phyloP scores from a whole-genome alignment of 2,797 vertebrate species.

The Pangasius krempfi region DNA sequence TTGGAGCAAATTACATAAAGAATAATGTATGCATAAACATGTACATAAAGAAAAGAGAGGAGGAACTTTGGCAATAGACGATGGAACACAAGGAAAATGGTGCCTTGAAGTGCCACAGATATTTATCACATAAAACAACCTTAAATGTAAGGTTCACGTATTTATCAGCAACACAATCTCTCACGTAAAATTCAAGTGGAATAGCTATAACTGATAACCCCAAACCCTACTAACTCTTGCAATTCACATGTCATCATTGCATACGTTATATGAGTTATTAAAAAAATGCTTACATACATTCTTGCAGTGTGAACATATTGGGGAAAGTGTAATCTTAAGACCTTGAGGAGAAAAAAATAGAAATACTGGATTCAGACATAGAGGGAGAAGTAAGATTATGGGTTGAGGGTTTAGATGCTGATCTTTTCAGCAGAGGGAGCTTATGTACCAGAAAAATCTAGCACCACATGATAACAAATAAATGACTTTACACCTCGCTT shows the following conservation, averaged over 20 bases:
- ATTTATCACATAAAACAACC: constrained; percentile 2
- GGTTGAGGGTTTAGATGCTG: constrained; percentile 33
- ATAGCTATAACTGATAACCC: neutral
- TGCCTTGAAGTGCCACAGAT: neutral
- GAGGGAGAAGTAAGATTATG: constrained; percentile 24
- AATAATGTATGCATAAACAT: neutral
- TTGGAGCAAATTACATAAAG: neutral
- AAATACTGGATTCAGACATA: constrained; percentile 20
- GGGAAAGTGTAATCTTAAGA: neutral
- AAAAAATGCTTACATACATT: constrained; percentile 8
- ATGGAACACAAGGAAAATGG: too few species aligned
- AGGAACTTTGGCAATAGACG: neutral
- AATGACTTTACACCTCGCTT: constrained; percentile 48
- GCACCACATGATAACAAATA: constrained; percentile 45
- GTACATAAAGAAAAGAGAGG: neutral
- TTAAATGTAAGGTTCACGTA: neutral
- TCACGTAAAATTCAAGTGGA: neutral
- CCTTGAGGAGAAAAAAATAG: neutral
- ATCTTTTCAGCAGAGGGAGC: constrained; percentile 47
- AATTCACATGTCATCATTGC: neutral
- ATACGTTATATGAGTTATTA: neutral
- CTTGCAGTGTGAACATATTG: neutral
- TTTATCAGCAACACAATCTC: neutral
- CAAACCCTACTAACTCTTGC: neutral
- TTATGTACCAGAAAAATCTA: constrained; percentile 46